A percentile compares a stretch with the other conserved stretches of the same genome.
Evolutionary conservation across 2,797 vertebrate genomes (phyloP).

Genomic region (Sciaenops ocellatus): DNA sequence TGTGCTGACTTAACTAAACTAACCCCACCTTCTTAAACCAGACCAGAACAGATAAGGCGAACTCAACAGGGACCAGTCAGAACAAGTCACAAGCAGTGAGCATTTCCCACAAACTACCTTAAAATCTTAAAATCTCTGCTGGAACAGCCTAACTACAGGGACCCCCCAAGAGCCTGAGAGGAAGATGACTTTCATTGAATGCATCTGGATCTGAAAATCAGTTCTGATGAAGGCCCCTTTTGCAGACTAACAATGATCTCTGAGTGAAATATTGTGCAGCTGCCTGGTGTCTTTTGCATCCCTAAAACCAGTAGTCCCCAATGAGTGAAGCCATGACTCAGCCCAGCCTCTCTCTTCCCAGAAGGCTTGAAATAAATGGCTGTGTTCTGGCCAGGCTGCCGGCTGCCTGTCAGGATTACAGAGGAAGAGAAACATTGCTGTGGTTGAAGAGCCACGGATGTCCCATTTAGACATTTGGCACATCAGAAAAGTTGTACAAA

Average conservation of each 20-base stretch:
- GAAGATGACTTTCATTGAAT: neutral
- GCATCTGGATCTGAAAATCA: neutral
- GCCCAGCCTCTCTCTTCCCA: slow-evolving; percentile 31
- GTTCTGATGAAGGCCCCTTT: neutral
- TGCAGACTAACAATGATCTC: neutral
- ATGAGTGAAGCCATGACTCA: slow-evolving; percentile 38
- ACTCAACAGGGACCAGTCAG: too few species aligned
- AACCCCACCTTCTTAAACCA: too few species aligned
- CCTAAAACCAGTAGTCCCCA: neutral
- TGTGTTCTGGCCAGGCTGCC: slow-evolving; percentile 24
- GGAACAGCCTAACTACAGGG: neutral
- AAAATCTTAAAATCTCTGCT: neutral
- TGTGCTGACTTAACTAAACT: too few species aligned
- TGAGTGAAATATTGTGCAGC: neutral
- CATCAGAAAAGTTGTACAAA: slow-evolving; percentile 6
- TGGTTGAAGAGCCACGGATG: slow-evolving; percentile 13
- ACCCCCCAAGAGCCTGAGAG: neutral
- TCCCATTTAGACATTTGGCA: slow-evolving; percentile 22
- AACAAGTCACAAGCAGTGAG: too few species aligned
- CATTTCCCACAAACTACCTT: neutral
- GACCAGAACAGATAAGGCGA: too few species aligned
- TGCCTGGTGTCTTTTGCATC: slow-evolving; percentile 1
- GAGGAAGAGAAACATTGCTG: slow-evolving; percentile 24
- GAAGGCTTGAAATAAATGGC: slow-evolving; percentile 56
- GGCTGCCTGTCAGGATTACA: slow-evolving; percentile 26